Evolutionary conservation across 2,113 vertebrate genomes (phyloP), one percentile per base, ranked within the genome.

Genomic region (Megaceryle maxima): DNA sequence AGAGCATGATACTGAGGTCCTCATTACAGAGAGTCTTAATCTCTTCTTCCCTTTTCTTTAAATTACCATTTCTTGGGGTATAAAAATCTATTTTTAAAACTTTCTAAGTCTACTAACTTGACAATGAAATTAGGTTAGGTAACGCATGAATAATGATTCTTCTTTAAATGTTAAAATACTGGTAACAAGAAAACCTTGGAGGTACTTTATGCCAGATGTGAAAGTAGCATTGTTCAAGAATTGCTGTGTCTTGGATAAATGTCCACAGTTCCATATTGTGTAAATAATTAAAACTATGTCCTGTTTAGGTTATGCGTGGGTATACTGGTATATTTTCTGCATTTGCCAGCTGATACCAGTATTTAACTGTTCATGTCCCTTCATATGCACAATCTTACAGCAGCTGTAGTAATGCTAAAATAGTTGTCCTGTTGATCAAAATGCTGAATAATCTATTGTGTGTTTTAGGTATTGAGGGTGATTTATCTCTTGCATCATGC

Each of bases 401-500:
- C 33, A 28, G 29, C 26, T 59, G 13, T 55, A 60, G 50, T 74
- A 94, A 59, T 43, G 43, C 12, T 78, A 50, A 86, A 73, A 44
- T 66, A 60, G 55, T 21, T 56, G 19, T 50, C 31, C 67, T 46
- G 8, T 79, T 85, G 75, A 94, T 88, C 33, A 87, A 44, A 68
- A 15, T 51, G 46, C 3, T 81, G 19, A 69, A 43, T 24, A 51
- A 79, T 28, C 80, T 89, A 62, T 91, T 95, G 26, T 96, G 35
- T 88, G 13, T 97, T 98, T 68, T 89, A 98, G 98, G 97, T 98
- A 95, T 97, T 96, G 95, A 90, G 81, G 91, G 95, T 94, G 83
- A 98, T 78, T 93, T 70, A 90, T 96, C 75, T 82, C 88, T 97
- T 98, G 94, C 98, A 99, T 95, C 98, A 99, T 99, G 99, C 99